Conservation (phyloP, 2,888 invertebrate species). For the Tiliacea aurago region DNA sequence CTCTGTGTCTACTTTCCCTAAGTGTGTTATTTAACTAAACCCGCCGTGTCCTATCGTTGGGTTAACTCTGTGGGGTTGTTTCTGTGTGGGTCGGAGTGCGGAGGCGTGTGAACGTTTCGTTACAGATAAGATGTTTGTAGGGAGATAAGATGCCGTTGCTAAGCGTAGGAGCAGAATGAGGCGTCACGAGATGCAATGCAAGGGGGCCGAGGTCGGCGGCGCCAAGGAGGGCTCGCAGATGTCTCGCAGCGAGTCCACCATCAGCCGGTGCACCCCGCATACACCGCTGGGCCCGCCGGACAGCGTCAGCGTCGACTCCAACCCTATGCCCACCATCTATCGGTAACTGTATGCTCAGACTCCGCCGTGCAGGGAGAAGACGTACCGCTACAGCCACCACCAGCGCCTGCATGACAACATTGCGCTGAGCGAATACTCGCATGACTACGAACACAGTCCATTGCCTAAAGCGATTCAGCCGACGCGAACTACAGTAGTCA, state of each 20-base stretch:
- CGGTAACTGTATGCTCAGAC: conserved; percentile 91
- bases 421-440: conserved; percentile 47
- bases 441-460: conserved; percentile 24
- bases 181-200: conserved; percentile 85
- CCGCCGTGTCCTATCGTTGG: conserved; percentile 78
- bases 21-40: conserved; percentile 79
- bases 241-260: conserved; percentile 94
- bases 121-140: conserved; percentile 87
- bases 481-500: conserved; percentile 35
- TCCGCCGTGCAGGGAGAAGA: conserved; percentile 78
- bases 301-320: conserved; percentile 96
- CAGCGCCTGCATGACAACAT: conserved; percentile 54
- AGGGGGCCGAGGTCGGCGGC: conserved; percentile 79
- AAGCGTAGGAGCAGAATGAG: conserved; percentile 87
- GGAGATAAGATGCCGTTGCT: conserved; percentile 86
- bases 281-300: conserved; percentile 90
- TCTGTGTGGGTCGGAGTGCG: conserved; percentile 75
- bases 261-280: conserved; percentile 90
- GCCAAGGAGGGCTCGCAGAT: conserved; percentile 89
- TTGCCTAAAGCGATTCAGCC: conserved; percentile 38
- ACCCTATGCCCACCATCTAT: conserved; percentile 96
- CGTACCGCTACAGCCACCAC: conserved; percentile 64
- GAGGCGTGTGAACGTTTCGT: conserved; percentile 82
- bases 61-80: conserved; percentile 73
- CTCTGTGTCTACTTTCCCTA: conserved; percentile 81